phyloP scores from a whole-genome alignment of 2,888 invertebrate species.

The Acleris literana region DNA sequence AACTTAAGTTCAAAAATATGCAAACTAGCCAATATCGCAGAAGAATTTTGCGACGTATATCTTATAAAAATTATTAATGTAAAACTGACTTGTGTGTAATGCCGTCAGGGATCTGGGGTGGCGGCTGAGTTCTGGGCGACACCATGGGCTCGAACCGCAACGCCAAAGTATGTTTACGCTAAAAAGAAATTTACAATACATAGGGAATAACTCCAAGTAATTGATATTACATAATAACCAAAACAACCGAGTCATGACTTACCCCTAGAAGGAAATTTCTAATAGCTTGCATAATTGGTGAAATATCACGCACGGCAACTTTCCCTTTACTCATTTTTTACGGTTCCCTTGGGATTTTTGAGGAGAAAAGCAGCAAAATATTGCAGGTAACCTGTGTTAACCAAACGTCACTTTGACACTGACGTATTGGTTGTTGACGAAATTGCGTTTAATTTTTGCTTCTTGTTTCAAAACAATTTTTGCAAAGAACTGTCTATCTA shows the following conservation, averaged over 20 bases:
- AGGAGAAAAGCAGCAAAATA: constrained; percentile 5
- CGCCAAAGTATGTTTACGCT: constrained; percentile 85
- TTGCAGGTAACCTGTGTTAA: neutral
- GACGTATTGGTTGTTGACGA: constrained; percentile 22
- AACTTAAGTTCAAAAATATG: too few relatives aligned
- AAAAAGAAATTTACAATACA: constrained; percentile 44
- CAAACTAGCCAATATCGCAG: too few relatives aligned
- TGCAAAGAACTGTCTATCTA: too few relatives aligned
- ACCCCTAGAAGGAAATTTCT: constrained; percentile 88
- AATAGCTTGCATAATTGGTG: constrained; percentile 84
- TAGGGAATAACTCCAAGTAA: constrained; percentile 21
- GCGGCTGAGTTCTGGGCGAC: constrained; percentile 91
- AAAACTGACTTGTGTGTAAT: constrained; percentile 86
- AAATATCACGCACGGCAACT: constrained; percentile 85
- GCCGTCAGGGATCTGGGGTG: constrained; percentile 91
- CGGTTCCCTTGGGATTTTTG: constrained; percentile 1
- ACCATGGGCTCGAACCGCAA: constrained; percentile 87
- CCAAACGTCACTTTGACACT: constrained; percentile 11
- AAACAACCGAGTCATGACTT: constrained; percentile 51
- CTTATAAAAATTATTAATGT: neutral
- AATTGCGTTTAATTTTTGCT: constrained; percentile 10
- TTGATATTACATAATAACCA: constrained; percentile 29
- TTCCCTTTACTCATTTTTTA: constrained; percentile 68
- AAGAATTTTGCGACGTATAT: too few relatives aligned
- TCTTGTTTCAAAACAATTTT: too few relatives aligned